A percentile compares a stretch with the other conserved stretches of the same genome.
These are phyloP conservation scores for Eulemur albifrons DNA, from an alignment of 2,797 vertebrate genomes.

Conservation along the genomic window DNA sequence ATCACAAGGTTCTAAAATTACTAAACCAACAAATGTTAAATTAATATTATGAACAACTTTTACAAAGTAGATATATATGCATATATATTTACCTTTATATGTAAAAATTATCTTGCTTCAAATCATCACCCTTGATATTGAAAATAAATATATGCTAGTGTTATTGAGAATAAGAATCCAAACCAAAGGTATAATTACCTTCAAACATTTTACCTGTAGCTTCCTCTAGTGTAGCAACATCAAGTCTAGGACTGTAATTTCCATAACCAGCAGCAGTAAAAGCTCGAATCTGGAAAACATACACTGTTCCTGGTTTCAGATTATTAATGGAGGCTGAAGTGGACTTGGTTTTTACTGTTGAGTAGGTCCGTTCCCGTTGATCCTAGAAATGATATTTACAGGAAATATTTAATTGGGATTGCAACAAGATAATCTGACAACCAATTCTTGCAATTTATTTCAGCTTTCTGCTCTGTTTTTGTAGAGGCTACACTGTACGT, in stretches of 20 bases:
- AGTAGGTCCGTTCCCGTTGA: constrained; percentile 97
- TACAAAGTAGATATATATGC: background rate
- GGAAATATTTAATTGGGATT: constrained; percentile 74
- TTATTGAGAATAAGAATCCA: constrained; percentile 59
- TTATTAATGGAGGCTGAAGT: constrained; percentile 97
- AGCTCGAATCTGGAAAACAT: constrained; percentile 98
- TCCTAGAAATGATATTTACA: constrained; percentile 88
- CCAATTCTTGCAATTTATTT: constrained; percentile 74
- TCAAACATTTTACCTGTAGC: constrained; percentile 90
- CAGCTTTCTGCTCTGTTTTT: constrained; percentile 67
- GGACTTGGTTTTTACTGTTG: constrained; percentile 95
- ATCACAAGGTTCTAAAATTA: background rate
- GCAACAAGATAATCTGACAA: constrained; percentile 66
- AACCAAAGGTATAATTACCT: constrained; percentile 75
- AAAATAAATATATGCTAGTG: background rate
- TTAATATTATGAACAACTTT: background rate
- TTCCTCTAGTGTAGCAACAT: constrained; percentile 97
- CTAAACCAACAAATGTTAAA: background rate
- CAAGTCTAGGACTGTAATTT: constrained; percentile 94
- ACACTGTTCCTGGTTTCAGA: constrained; percentile 96
- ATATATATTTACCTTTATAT: background rate
- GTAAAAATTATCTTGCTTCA: constrained; percentile 11
- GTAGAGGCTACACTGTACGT: constrained; percentile 59
- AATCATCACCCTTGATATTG: background rate
- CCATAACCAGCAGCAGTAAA: constrained; percentile 97